phyloP scores from a whole-genome alignment of 2,888 invertebrate species.

The Bombylius discolor region DNA sequence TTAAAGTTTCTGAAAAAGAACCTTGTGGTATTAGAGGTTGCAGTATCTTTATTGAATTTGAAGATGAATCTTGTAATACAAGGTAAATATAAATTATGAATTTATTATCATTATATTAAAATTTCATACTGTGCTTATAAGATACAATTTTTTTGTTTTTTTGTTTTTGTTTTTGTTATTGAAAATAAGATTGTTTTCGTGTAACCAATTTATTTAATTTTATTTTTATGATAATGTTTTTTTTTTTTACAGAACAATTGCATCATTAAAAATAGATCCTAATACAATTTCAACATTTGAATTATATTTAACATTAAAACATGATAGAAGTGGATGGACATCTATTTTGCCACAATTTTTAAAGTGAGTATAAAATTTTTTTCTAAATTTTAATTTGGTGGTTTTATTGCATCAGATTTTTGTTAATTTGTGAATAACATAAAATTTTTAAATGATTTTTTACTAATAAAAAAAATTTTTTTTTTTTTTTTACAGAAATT shows the following conservation, averaged over 20 bases:
- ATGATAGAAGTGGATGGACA: conserved; percentile 77
- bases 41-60: conserved; percentile 71
- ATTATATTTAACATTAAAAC: conserved; percentile 74
- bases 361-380: conserved; percentile 54
- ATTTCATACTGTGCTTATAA: neutral
- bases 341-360: conserved; percentile 77
- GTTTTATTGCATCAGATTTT: too few species aligned
- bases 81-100: conserved; percentile 27
- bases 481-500: conserved; percentile 47
- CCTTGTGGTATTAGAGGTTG: conserved; percentile 83
- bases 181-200: neutral
- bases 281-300: conserved; percentile 83
- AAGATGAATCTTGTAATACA: conserved; percentile 48
- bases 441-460: neutral
- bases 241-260: conserved; percentile 45
- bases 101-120: neutral
- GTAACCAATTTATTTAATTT: neutral
- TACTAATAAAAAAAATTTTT: neutral
- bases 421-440: neutral
- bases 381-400: neutral
- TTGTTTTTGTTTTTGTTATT: neutral
- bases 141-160: neutral
- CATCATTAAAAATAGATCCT: conserved; percentile 74
- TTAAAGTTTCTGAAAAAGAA: conserved; percentile 74
- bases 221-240: too few species aligned